Base-by-base conservation (phyloP, 2,113 vertebrate species). In the Semnopithecus entellus region DNA sequence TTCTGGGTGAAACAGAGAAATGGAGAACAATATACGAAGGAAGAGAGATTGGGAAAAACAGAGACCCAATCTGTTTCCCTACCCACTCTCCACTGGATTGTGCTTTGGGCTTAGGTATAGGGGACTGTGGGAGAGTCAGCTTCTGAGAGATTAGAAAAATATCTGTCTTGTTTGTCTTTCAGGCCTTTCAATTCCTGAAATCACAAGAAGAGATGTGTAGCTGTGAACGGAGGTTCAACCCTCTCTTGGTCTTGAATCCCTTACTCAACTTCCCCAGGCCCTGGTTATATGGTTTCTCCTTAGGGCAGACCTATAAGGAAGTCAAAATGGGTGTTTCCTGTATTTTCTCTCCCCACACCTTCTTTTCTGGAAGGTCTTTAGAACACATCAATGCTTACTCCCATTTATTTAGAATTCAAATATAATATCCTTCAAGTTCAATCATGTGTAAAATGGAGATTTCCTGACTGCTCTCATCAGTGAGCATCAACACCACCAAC, bases 331-430 rank as follows among this genome's bases (percentile, higher is more conserved):
- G 35, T 17, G 11, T 68, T 59, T 89, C 43, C 9, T 73, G 13
- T 9, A 6, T 52, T 81, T 6, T 66, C 43, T 11, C 5, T 55
- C 17, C 13, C 13, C 22, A 1, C 23, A 40, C 45, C 8, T 40
- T 57, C 22, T 70, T 40, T 85, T 52, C 8, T 30, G 12, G 4
- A 79, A 92, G 32, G 27, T 57, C 8, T 13, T 90, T 17, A 66
- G 70, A 59, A n/a, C 48, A 73, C n/a, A n/a, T 1, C 20, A 23
- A 38, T 38, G n/a, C 57, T 79, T n/a, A 55, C 83, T 78, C 7
- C 32, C n/a, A 73, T 32, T 95, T 92, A 40, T 90, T 96, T 93
- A 90, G 57, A 88, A 94, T 93, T 92, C n/a, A 75, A 30, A n/a
- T 32, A 80, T 30, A 6, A 86, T n/a, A 35, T 25, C 43, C 50